A percentile compares a stretch with the other conserved stretches of the same genome.
These are phyloP conservation scores for Gopherus evgoodei DNA, from an alignment of 2,113 vertebrate genomes.

Conservation along the genomic window DNA sequence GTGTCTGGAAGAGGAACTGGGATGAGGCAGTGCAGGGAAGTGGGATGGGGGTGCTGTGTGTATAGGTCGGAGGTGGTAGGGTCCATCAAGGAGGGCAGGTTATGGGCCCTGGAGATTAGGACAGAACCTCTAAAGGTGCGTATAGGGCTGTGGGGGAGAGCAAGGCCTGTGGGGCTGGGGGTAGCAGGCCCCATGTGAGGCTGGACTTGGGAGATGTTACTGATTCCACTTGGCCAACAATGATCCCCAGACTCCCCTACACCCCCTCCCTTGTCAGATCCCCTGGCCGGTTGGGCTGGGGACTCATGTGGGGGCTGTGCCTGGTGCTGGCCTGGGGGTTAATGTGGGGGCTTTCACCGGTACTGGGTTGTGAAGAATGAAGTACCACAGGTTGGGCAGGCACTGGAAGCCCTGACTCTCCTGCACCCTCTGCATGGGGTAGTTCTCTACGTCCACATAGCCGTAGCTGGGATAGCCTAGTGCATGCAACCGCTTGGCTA, in stretches of 20 bases:
- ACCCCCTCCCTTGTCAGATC: background rate
- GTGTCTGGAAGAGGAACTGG: no score
- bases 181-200: no score
- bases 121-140: background rate
- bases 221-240: no score
- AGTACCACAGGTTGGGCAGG: background rate
- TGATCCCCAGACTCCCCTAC: background rate
- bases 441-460: background rate
- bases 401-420: background rate
- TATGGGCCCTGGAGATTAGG: background rate
- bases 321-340: background rate
- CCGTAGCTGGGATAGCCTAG: background rate
- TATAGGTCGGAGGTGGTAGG: background rate
- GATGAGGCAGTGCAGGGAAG: no score
- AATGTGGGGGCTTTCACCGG: rapidly evolving
- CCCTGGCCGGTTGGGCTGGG: no score
- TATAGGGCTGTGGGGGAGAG: no score
- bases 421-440: background rate
- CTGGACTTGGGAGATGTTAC: no score
- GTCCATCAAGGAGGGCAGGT: background rate
- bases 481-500: background rate
- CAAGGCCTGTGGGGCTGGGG: no score
- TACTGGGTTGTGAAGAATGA: background rate
- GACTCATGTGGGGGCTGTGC: no score
- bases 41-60: no score